Base-by-base conservation (phyloP, 2,888 invertebrate genomes). In the Sphaerophoria taeniata region DNA sequence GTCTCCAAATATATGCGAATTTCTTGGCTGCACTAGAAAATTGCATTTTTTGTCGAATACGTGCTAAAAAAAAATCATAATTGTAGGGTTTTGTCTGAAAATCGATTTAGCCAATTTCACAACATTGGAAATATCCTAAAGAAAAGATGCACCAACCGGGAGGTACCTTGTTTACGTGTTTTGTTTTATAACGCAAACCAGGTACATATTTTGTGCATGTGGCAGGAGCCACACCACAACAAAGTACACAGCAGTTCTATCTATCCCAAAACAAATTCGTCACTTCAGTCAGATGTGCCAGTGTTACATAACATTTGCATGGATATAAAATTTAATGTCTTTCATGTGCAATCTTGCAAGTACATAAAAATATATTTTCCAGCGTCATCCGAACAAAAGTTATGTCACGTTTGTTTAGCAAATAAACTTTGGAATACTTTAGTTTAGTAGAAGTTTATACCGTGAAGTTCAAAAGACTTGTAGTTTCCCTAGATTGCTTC, bases 71-170 rank as follows among this genome's bases (percentile, higher is more conserved):
- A 43, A 43, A 9, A 11, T 43, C 2, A 43, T 6, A 12, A 9
- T 9, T 9, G 43, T 24, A 24, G 24, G 24, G 6, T 9, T 33
- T 47, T 47, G 33, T 5, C 4, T 45, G 12, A 6, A 36, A 65
- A 51, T 65, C 65, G 33, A 61, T 65, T 11, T 24, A 51, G 34
- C 51, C 24, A 24, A 65, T 65, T 65, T 65, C 65, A 65, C 65
- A 65, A 65, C 51, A 51, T 36, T 51, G 49, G 65, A 51, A 65
- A 65, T 65, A 51, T n/a, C 47, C 16, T 11, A 34, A 34, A 7
- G 33, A n/a, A 61, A 4, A 43, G 12, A 24, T 43, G 58, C 36
- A 61, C 11, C n/a, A 31, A 14, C 14, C 0, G 14, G 2, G 9
- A n/a, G 5, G 24, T 6, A 34, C 33, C 24, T 12, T 39, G 58